These are phyloP conservation scores for Chirona hameri DNA, from an alignment of 2,888 invertebrate genomes.

Conservation along the genomic window DNA sequence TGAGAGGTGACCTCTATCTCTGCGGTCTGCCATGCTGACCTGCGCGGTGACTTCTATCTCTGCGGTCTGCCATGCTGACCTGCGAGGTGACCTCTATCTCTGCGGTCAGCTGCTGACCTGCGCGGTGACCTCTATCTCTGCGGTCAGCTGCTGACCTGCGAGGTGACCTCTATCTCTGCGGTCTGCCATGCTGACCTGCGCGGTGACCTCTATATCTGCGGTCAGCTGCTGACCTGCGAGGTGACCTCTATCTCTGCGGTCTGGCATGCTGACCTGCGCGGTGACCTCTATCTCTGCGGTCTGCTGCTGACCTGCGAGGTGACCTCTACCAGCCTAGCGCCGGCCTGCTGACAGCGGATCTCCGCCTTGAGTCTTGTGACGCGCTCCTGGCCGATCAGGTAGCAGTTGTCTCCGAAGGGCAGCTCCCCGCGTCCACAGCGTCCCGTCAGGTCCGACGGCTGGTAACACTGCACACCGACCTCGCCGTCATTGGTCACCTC, in stretches of 20 bases:
- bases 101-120: neutral
- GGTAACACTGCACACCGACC: slow-evolving; percentile 6
- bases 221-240: neutral
- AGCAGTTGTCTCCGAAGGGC: slow-evolving; percentile 13
- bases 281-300: neutral
- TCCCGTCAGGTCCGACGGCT: neutral
- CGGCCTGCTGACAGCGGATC: slow-evolving; percentile 12
- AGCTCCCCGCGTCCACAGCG: neutral
- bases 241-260: slow-evolving; percentile 1
- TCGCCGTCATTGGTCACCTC: neutral
- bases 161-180: slow-evolving; percentile 5
- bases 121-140: neutral
- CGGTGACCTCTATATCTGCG: neutral
- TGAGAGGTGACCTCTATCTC: slow-evolving; percentile 23
- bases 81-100: slow-evolving; percentile 22
- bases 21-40: too few relatives aligned
- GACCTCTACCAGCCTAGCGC: neutral
- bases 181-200: too few relatives aligned
- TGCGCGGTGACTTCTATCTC: neutral
- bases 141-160: neutral
- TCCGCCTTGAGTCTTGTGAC: slow-evolving; percentile 13
- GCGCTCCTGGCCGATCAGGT: neutral
- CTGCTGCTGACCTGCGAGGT: slow-evolving; percentile 10
- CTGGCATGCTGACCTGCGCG: neutral
- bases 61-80: neutral